Percentiles rank a stretch among this genome's conserved stretches.
Conservation (phyloP, 2,113 vertebrate species). For the Brachyhypopomus gauderio region DNA sequence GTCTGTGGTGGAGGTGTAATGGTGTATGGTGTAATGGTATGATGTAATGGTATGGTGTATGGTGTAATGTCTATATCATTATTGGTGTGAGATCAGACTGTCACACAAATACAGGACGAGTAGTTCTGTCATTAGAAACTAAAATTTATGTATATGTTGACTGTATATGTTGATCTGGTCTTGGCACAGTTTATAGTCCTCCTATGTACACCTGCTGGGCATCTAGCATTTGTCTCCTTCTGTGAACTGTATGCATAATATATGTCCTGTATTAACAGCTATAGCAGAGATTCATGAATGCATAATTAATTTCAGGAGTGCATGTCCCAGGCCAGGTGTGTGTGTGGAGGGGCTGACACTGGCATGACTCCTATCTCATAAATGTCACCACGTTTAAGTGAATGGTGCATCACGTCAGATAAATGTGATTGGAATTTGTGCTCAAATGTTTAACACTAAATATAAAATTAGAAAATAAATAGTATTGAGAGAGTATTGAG, state of each 20-base stretch:
- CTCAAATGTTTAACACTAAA: background rate
- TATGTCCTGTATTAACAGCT: conserved; percentile 51
- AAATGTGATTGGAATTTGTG: too few species aligned
- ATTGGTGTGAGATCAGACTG: too few species aligned
- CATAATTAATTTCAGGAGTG: conserved; percentile 55
- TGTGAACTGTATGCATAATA: conserved; percentile 56
- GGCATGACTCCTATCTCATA: conserved; percentile 2
- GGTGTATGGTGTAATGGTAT: too few species aligned
- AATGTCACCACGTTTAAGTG: conserved; percentile 2
- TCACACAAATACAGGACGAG: too few species aligned
- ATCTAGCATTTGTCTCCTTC: conserved; percentile 36
- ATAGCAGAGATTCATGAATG: conserved; percentile 58
- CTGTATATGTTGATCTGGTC: too few species aligned
- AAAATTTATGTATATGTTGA: too few species aligned
- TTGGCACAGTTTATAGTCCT: too few species aligned
- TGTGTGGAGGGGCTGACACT: conserved; percentile 25
- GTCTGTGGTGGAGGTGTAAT: too few species aligned
- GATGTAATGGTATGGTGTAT: too few species aligned
- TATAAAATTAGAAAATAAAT: background rate
- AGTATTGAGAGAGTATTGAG: background rate
- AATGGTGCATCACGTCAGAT: background rate
- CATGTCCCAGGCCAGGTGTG: conserved; percentile 24
- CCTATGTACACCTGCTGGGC: too few species aligned
- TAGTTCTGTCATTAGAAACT: too few species aligned
- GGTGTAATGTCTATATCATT: too few species aligned